These are phyloP conservation scores for Torymus auratus DNA, from an alignment of 2,888 invertebrate genomes.

Conservation along the genomic window DNA sequence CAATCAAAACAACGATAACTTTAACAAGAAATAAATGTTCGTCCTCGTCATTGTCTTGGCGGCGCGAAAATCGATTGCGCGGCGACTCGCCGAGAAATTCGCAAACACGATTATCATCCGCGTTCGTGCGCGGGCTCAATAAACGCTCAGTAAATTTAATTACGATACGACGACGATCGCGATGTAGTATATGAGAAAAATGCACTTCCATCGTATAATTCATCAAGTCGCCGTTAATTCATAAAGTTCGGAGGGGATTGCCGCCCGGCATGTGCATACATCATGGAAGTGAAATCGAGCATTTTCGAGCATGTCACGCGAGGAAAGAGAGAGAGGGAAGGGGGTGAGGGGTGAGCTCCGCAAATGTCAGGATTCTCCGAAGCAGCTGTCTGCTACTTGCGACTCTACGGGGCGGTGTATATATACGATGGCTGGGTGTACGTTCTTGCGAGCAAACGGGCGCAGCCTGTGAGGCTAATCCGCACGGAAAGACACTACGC, in stretches of 20 bases:
- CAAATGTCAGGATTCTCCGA: constrained; percentile 41
- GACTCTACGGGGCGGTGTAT: neutral
- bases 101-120: no score
- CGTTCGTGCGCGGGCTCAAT: neutral
- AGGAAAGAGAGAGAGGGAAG: no score
- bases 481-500: constrained; percentile 40
- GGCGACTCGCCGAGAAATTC: no score
- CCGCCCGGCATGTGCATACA: neutral
- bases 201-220: constrained; percentile 2
- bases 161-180: neutral
- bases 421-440: neutral
- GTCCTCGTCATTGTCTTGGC: no score
- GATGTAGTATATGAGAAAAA: neutral
- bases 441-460: constrained; percentile 27
- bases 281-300: neutral
- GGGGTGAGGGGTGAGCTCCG: constrained; percentile 29
- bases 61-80: no score
- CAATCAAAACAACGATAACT: no score
- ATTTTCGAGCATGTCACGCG: no score
- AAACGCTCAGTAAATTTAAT: constrained; percentile 33
- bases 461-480: constrained; percentile 30
- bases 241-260: constrained; percentile 8
- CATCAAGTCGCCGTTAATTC: constrained; percentile 15
- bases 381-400: constrained; percentile 17
- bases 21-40: no score